Conservation (phyloP, 2,888 invertebrate species). For the Fabriciana adippe region DNA sequence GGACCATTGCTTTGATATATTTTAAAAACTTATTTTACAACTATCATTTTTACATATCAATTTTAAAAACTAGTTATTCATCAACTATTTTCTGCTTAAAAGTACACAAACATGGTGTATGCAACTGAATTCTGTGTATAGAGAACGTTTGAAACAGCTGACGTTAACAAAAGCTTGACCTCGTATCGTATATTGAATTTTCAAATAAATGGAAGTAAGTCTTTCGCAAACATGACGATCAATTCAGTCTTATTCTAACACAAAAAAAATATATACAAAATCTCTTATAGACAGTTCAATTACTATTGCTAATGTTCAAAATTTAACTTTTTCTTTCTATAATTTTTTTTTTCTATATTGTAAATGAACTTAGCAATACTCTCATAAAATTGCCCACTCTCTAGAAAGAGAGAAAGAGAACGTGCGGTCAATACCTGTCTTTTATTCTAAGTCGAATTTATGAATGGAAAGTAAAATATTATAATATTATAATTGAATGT, state of each 20-base stretch:
- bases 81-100: conserved; percentile 9
- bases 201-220: conserved; percentile 17
- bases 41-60: too few relatives aligned
- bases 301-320: background rate
- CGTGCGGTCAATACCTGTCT: too few relatives aligned
- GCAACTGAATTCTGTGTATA: conserved; percentile 20
- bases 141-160: conserved; percentile 18
- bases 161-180: conserved; percentile 23
- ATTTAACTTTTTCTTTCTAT: too few relatives aligned
- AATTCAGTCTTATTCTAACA: background rate
- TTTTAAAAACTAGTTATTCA: background rate
- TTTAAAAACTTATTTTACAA: too few relatives aligned
- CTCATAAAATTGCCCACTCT: too few relatives aligned
- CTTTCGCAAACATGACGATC: conserved; percentile 1
- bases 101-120: conserved; percentile 9
- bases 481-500: too few relatives aligned
- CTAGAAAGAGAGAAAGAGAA: too few relatives aligned
- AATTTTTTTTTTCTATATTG: too few relatives aligned
- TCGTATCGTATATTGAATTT: conserved; percentile 21
- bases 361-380: too few relatives aligned
- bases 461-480: too few relatives aligned
- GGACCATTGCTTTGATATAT: too few relatives aligned
- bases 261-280: background rate
- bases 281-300: background rate
- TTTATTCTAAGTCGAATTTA: too few relatives aligned